Evolutionary conservation across 2,888 invertebrate species (phyloP).

Genomic region (Quadriops clusia): DNA sequence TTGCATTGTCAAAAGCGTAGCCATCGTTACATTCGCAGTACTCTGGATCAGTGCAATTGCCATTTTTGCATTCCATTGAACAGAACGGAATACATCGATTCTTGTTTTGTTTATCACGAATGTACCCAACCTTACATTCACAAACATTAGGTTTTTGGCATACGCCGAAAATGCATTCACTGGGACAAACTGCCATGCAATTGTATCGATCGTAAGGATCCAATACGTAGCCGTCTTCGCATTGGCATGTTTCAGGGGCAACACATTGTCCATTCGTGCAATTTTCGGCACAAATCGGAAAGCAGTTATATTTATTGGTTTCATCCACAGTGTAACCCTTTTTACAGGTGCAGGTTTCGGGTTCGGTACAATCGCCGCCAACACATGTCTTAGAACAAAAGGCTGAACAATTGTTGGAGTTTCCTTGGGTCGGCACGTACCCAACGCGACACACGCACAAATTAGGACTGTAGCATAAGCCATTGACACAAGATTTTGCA

Average conservation of each 20-base stretch:
- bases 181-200: conserved; percentile 3
- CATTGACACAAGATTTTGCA: too few relatives aligned
- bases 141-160: conserved; percentile 6
- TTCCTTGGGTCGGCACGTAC: too few relatives aligned
- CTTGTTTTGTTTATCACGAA: conserved; percentile 7
- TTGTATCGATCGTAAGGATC: conserved; percentile 11
- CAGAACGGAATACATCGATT: conserved; percentile 24
- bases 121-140: conserved; percentile 6
- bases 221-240: conserved; percentile 37
- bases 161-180: conserved; percentile 4
- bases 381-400: too few relatives aligned
- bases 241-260: conserved; percentile 39
- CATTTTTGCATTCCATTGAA: conserved; percentile 11
- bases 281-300: conserved; percentile 39
- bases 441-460: conserved; percentile 17
- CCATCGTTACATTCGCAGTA: conserved; percentile 19
- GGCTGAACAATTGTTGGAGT: too few relatives aligned
- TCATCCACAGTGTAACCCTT: too few relatives aligned
- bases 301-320: conserved; percentile 33
- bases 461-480: too few relatives aligned
- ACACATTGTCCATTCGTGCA: conserved; percentile 39
- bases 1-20: conserved; percentile 18
- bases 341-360: too few relatives aligned
- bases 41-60: conserved; percentile 14
- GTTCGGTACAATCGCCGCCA: too few relatives aligned